A percentile compares a stretch with the other conserved stretches of the same genome.
phyloP scores from a whole-genome alignment of 2,113 vertebrate species.

The Leucopsar rothschildi region DNA sequence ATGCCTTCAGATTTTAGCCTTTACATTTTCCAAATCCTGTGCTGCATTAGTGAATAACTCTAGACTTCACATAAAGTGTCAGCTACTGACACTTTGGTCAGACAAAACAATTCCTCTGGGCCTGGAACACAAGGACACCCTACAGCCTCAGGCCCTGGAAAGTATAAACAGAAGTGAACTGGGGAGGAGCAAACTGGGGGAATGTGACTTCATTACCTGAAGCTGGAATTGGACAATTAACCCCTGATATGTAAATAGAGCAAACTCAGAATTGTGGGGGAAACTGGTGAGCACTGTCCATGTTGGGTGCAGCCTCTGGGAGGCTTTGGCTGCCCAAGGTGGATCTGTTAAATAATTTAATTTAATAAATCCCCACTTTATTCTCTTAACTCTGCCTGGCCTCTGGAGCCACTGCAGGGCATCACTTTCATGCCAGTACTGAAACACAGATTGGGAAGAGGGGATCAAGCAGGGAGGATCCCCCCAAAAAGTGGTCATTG shows the following conservation, averaged over 20 bases:
- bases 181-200: background rate
- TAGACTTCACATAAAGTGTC: background rate
- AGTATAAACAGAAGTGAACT: rapidly evolving
- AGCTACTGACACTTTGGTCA: background rate
- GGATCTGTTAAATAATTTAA: no score
- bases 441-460: background rate
- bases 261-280: background rate
- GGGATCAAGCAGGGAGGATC: background rate
- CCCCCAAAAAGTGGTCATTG: background rate
- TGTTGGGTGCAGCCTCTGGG: background rate
- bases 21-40: background rate
- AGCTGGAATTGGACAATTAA: background rate
- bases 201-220: background rate
- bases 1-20: background rate
- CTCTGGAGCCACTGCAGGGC: background rate
- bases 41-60: background rate
- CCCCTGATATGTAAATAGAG: background rate
- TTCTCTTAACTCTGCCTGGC: background rate
- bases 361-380: background rate
- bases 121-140: background rate
- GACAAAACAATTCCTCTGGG: background rate
- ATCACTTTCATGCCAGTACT: rapidly evolving
- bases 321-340: background rate
- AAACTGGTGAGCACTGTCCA: background rate
- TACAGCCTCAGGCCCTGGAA: background rate